Base-by-base conservation (phyloP, 2,888 invertebrate genomes). In the Plebejus argus region DNA sequence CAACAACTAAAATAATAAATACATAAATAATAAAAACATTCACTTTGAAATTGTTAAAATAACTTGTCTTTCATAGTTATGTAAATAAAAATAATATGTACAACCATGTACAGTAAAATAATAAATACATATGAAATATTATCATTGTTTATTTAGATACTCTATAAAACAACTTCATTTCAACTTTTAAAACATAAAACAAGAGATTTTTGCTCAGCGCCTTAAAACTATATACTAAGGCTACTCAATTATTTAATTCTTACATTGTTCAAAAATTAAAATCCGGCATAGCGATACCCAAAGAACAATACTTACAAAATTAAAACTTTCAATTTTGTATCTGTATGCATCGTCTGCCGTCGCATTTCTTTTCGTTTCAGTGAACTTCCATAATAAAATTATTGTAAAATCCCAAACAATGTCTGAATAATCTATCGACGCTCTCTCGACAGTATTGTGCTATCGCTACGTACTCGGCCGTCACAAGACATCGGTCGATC, bases 401-500 rank as follows among this genome's bases (percentile, higher is more conserved):
- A 5, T 66, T 18, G 66, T 66, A 28, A 66, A 66, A 66, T 66
- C 66, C 33, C 66, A 5, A 66, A 28, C 23, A 66, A 28, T 28
- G 23, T 35, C 18, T 1, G 4, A 72, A 23, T 74, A 74, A 74
- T 74, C 18, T 53, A 74, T 49, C 49, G 49, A 74, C 45, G 49
- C 74, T 74, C 77, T 49, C 18, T 71, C 35, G 77, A 77, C 77
- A 77, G 20, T 77, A 71, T 77, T 77, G 77, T 77, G 77, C 77
- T 71, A 77, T 58, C 56, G 71, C 70, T 71, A 77, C 71, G 71
- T 77, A 77, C 53, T 74, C 74, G 39, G 74, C 23, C 74, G 28
- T 74, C 49, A 74, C 23, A 49, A 49, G 53, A 74, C 28, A 53
- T 15, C n/a, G 15, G 28, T 74, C 74, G 23, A 72, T 71, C 72